These are phyloP conservation scores for Actinernus sp. DNA, from an alignment of 92 coral and sea anemone genomes.

Conservation along the genomic window DNA sequence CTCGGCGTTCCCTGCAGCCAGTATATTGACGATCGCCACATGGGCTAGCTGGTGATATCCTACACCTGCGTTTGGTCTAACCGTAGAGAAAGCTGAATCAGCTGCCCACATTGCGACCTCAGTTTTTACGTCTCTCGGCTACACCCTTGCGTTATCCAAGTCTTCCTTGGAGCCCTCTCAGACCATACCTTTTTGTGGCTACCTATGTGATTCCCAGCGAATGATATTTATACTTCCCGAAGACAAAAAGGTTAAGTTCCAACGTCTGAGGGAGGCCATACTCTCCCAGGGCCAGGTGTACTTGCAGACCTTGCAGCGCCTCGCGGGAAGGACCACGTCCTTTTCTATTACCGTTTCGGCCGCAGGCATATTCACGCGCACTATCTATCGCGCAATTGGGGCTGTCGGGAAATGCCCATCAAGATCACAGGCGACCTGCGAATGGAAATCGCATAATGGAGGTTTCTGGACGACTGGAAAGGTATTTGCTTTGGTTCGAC, in stretches of 20 bases:
- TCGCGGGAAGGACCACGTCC: slow-evolving; percentile 71
- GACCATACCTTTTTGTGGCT: slow-evolving; percentile 58
- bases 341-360: slow-evolving; percentile 65
- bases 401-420: slow-evolving; percentile 11
- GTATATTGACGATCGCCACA: slow-evolving; percentile 69
- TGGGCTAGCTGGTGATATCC: slow-evolving; percentile 52
- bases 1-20: slow-evolving; percentile 50
- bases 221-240: slow-evolving; percentile 59
- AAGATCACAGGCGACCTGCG: slow-evolving; percentile 26
- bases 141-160: slow-evolving; percentile 54
- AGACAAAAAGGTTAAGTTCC: slow-evolving; percentile 59
- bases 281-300: slow-evolving; percentile 16
- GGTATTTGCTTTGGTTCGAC: slow-evolving; percentile 55
- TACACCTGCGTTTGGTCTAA: slow-evolving; percentile 15
- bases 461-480: slow-evolving; percentile 56
- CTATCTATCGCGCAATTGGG: slow-evolving; percentile 39
- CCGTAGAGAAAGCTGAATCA: slow-evolving; percentile 39
- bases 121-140: slow-evolving; percentile 56
- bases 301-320: slow-evolving; percentile 34
- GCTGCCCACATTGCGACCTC: slow-evolving; percentile 51
- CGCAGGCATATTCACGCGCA: slow-evolving; percentile 45
- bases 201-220: slow-evolving; percentile 39
- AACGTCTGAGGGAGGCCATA: slow-evolving; percentile 34
- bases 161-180: slow-evolving; percentile 42
- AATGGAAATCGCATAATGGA: slow-evolving; percentile 43